phyloP scores from a whole-genome alignment of 2,888 invertebrate species.

The Lasioglossum pauxillum region DNA sequence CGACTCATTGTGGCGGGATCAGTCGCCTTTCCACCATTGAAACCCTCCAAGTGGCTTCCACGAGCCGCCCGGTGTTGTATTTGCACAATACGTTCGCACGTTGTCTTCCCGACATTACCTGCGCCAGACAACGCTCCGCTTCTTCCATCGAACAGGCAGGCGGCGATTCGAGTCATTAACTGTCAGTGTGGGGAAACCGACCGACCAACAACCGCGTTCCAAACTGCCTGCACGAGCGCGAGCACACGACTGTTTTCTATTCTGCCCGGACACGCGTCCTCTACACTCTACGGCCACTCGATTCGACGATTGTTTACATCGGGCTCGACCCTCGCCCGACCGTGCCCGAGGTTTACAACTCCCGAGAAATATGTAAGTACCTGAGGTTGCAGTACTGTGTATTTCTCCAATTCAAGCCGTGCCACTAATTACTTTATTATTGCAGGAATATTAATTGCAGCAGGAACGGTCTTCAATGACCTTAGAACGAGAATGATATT shows the following conservation, averaged over 20 bases:
- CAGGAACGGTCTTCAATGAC: too few relatives aligned
- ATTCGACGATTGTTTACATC: not conserved
- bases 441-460: not conserved
- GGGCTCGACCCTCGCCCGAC: not conserved
- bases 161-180: slow-evolving; percentile 44
- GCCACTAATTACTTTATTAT: too few relatives aligned
- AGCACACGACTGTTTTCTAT: not conserved
- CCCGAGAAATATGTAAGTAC: not conserved
- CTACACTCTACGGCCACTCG: not conserved
- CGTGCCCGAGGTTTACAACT: not conserved
- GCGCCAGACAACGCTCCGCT: slow-evolving; percentile 7
- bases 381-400: too few relatives aligned
- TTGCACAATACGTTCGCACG: slow-evolving; percentile 17
- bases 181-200: slow-evolving; percentile 26
- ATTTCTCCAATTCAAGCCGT: too few relatives aligned
- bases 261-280: not conserved
- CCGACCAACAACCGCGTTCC: not conserved
- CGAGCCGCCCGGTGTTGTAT: not conserved
- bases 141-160: slow-evolving; percentile 17
- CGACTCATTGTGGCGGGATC: not conserved
- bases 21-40: slow-evolving; percentile 6
- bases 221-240: not conserved
- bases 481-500: too few relatives aligned
- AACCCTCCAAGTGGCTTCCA: not conserved
- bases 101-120: slow-evolving; percentile 23